These are phyloP conservation scores for Lamprotornis superbus DNA, from an alignment of 2,113 vertebrate species.

Conservation along the genomic window DNA sequence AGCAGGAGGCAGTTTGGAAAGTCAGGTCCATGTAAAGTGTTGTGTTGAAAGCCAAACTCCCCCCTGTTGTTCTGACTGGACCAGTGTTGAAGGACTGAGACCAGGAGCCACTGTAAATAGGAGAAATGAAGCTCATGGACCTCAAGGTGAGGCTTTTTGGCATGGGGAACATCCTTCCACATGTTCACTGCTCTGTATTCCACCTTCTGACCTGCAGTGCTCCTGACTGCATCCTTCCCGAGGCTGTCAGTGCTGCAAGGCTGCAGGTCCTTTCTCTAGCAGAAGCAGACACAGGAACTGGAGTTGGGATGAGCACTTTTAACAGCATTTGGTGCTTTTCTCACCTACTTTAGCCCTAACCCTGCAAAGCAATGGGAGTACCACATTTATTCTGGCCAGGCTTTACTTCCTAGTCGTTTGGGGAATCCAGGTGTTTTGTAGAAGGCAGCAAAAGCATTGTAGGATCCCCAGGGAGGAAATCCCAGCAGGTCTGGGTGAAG, in stretches of 20 bases:
- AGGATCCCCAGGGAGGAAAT: background rate
- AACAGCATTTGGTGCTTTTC: background rate
- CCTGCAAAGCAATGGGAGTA: background rate
- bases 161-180: background rate
- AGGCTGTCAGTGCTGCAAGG: background rate
- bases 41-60: background rate
- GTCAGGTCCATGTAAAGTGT: accelerated
- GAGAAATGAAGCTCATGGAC: background rate
- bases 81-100: background rate
- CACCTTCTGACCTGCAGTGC: background rate
- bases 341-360: background rate
- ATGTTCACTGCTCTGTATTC: accelerated
- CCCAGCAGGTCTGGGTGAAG: background rate
- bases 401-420: background rate
- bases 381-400: background rate
- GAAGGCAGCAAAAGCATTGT: background rate
- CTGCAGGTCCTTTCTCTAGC: background rate
- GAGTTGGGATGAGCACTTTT: background rate
- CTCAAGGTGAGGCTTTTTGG: background rate
- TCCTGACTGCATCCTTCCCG: background rate
- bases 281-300: background rate
- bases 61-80: background rate
- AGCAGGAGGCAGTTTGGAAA: background rate
- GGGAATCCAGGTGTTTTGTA: background rate
- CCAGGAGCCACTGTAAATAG: background rate